Conservation (phyloP, 2,888 invertebrate species). For the Melieria omissa region DNA sequence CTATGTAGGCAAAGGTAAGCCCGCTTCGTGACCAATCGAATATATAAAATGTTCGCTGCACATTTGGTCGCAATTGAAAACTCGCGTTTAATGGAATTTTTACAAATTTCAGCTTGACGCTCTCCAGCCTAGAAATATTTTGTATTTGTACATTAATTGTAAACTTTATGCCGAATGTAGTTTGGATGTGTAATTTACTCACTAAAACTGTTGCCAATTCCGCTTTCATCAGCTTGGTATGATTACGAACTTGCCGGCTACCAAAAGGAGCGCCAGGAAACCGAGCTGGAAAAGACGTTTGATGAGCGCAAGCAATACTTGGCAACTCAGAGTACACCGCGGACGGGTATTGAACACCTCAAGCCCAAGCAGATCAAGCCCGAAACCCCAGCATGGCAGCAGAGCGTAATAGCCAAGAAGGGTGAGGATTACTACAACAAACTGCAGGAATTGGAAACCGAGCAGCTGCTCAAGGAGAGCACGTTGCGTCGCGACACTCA, state of each 20-base stretch:
- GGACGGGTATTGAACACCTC: constrained; percentile 70
- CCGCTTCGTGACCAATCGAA: too few species aligned
- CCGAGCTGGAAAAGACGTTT: constrained; percentile 87
- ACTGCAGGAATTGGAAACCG: constrained; percentile 84
- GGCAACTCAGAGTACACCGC: constrained; percentile 75
- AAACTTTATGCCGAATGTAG: too few species aligned
- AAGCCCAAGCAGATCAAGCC: constrained; percentile 77
- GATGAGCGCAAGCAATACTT: constrained; percentile 82
- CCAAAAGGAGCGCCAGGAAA: constrained; percentile 82
- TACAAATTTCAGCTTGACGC: too few species aligned
- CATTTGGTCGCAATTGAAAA: too few species aligned
- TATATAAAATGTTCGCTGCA: too few species aligned
- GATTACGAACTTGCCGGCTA: constrained; percentile 87
- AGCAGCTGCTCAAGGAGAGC: constrained; percentile 85
- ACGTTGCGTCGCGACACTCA: constrained; percentile 80
- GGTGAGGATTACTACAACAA: constrained; percentile 85
- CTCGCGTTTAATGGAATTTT: too few species aligned
- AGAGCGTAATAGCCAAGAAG: constrained; percentile 83
- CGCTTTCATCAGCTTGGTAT: constrained; percentile 81
- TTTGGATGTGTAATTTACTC: too few species aligned
- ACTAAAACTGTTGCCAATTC: constrained; percentile 34
- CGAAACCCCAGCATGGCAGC: constrained; percentile 87
- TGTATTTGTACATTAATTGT: too few species aligned
- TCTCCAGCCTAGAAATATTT: too few species aligned
- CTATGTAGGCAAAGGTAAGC: too few species aligned